Conservation (phyloP, 2,797 vertebrate genomes). For the Alectoris magna region DNA sequence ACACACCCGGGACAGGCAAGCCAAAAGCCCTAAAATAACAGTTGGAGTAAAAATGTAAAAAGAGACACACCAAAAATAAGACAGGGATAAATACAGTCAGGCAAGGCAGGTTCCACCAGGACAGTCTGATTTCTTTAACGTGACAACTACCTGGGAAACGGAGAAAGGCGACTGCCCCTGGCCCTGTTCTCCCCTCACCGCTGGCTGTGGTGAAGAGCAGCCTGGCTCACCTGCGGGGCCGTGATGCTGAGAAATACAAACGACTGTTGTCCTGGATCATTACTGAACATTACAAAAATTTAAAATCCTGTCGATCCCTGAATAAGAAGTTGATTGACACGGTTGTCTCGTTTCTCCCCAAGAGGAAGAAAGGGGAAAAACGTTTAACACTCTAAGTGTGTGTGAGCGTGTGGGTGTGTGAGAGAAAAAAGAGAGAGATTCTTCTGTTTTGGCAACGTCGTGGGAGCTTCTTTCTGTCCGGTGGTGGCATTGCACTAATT, state of each 20-base stretch:
- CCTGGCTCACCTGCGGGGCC: conserved; percentile 48
- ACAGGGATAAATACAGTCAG: conserved; percentile 39
- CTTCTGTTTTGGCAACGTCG: conserved; percentile 81
- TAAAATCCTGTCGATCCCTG: conserved; percentile 85
- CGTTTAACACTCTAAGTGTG: conserved; percentile 12
- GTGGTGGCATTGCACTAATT: conserved; percentile 75
- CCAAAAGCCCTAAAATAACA: conserved; percentile 59
- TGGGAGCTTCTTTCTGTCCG: conserved; percentile 68
- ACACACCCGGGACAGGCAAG: conserved; percentile 2
- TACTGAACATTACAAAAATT: conserved; percentile 76
- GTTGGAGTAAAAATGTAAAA: conserved; percentile 38
- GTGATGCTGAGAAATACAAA: conserved; percentile 59
- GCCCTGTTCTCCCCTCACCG: conserved; percentile 38
- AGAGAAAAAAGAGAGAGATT: conserved; percentile 27
- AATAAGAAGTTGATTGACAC: conserved; percentile 80
- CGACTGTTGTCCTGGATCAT: conserved; percentile 63
- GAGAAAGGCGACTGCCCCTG: neutral
- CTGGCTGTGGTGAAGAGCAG: conserved; percentile 34
- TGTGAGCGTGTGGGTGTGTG: neutral
- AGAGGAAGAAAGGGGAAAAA: conserved; percentile 70
- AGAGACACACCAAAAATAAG: conserved; percentile 63
- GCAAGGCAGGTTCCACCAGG: conserved; percentile 59
- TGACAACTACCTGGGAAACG: conserved; percentile 54
- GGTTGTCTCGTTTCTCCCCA: conserved; percentile 75
- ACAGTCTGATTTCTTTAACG: conserved; percentile 40